Percentiles rank a stretch among this genome's conserved stretches.
Evolutionary conservation across 2,888 invertebrate genomes (phyloP).

Genomic region (Cataglyphis rosenhaueri): DNA sequence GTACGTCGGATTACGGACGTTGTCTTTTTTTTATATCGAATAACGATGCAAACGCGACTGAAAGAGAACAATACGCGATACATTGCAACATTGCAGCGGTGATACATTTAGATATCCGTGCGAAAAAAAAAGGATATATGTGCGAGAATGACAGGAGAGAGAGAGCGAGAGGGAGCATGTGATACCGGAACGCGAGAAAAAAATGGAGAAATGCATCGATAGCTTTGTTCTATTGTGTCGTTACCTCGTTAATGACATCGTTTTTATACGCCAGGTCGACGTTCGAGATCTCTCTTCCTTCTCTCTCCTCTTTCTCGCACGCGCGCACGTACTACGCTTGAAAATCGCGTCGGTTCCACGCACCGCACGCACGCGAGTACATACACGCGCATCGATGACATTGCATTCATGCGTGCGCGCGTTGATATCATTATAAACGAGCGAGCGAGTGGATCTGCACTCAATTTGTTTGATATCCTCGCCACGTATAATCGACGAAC

Average conservation of each 20-base stretch:
- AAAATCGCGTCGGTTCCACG: constrained; percentile 28
- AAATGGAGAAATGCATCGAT: constrained; percentile 5
- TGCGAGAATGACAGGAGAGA: neutral
- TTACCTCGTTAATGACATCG: constrained; percentile 62
- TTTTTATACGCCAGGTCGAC: constrained; percentile 57
- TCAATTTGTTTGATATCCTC: constrained; percentile 79
- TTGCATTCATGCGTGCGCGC: constrained; percentile 39
- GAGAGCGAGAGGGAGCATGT: neutral
- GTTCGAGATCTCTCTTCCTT: constrained; percentile 26
- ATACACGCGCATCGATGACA: constrained; percentile 39
- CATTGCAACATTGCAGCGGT: constrained; percentile 2
- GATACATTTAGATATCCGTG: constrained; percentile 58
- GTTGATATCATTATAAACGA: constrained; percentile 80
- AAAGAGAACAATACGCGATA: constrained; percentile 41
- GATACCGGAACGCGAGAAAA: neutral
- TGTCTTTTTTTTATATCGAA: constrained; percentile 48
- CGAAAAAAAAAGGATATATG: constrained; percentile 14
- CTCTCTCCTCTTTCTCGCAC: neutral
- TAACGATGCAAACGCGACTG: constrained; percentile 25
- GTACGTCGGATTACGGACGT: constrained; percentile 27
- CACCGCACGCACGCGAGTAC: constrained; percentile 20
- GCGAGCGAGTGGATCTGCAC: constrained; percentile 77
- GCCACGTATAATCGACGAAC: constrained; percentile 61
- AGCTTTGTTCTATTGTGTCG: constrained; percentile 55
- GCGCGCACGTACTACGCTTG: constrained; percentile 10